Percentiles rank a stretch among this genome's conserved stretches.
Evolutionary conservation across 2,797 vertebrate genomes (phyloP).

Genomic region (Ataeniobius toweri): DNA sequence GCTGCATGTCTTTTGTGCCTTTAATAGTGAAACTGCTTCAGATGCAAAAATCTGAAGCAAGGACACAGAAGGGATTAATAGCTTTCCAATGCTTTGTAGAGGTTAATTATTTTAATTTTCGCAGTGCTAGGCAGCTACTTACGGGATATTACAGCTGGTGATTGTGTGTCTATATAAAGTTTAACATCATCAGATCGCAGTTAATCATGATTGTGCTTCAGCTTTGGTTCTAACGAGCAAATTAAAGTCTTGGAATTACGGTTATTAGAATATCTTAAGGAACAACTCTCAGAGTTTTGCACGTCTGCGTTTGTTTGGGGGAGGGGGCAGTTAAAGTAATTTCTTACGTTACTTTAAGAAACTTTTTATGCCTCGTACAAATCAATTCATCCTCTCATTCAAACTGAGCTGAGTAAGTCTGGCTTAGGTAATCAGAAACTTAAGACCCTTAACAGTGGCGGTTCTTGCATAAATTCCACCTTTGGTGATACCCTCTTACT

Average conservation of each 20-base stretch:
- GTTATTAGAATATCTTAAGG: neutral
- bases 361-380: neutral
- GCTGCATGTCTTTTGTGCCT: neutral
- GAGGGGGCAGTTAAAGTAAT: neutral
- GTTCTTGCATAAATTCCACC: no score
- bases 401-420: constrained; percentile 12
- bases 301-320: neutral
- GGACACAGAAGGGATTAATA: neutral
- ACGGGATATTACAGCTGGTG: neutral
- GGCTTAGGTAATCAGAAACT: no score
- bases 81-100: neutral
- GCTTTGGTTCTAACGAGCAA: neutral
- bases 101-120: neutral
- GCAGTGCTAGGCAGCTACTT: neutral
- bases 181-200: neutral
- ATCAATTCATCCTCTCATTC: neutral
- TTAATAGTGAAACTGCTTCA: neutral
- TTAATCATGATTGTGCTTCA: neutral
- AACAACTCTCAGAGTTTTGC: neutral
- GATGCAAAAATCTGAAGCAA: neutral
- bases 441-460: no score
- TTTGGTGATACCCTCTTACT: neutral
- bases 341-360: neutral
- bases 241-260: neutral
- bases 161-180: neutral